A percentile compares a stretch with the other conserved stretches of the same genome.
phyloP scores from a whole-genome alignment of 2,113 vertebrate species.

The Meles meles region DNA sequence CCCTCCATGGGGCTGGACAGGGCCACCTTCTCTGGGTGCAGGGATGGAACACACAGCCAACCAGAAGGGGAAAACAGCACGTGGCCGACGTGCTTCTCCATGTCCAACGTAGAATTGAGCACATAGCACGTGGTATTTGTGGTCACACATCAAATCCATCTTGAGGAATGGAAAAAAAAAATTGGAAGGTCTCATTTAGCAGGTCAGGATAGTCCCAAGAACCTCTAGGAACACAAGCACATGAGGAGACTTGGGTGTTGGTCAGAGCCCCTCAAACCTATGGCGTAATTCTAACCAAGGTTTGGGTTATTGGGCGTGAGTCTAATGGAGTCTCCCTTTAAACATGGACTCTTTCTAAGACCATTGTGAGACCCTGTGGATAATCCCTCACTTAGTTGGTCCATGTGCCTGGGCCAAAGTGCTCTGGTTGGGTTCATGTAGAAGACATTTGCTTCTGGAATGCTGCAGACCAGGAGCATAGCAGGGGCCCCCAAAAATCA shows the following conservation, averaged over 20 bases:
- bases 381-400: rapidly evolving
- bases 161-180: background rate
- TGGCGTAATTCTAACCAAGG: rapidly evolving
- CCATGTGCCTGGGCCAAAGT: too few species aligned
- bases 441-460: background rate
- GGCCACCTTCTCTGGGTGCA: too few species aligned
- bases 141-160: rapidly evolving
- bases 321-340: background rate
- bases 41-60: background rate
- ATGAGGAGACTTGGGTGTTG: background rate
- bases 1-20: background rate
- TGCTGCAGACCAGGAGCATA: background rate
- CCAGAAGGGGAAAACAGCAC: background rate
- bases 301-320: rapidly evolving
- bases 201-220: background rate
- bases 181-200: background rate
- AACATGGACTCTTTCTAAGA: background rate
- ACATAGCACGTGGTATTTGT: rapidly evolving
- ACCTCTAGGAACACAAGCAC: too few species aligned
- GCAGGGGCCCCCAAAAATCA: background rate
- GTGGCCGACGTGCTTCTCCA: too few species aligned
- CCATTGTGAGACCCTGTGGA: rapidly evolving
- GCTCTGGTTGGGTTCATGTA: too few species aligned
- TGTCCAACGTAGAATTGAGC: rapidly evolving
- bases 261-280: background rate